phyloP scores from a whole-genome alignment of 2,113 vertebrate genomes.

The Campylomormyrus tamandua region DNA sequence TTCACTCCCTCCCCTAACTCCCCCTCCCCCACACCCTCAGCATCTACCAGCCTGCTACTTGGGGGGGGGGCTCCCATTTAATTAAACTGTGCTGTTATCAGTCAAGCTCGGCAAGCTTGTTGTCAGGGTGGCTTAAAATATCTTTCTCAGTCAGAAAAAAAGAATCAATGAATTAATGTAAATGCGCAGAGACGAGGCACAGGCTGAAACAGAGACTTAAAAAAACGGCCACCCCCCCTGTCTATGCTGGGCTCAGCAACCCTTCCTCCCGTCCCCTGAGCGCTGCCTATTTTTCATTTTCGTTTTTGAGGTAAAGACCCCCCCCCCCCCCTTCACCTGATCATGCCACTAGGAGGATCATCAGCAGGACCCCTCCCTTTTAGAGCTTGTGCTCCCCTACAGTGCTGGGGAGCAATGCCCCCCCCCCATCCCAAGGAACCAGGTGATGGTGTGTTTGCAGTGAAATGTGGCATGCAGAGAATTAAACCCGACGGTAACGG shows the following conservation, averaged over 20 bases:
- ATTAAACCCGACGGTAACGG: background rate
- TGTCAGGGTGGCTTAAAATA: slow-evolving; percentile 6
- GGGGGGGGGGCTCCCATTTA: background rate
- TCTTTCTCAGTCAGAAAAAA: background rate
- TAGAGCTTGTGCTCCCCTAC: background rate
- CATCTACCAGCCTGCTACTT: background rate
- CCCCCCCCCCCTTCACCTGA: background rate
- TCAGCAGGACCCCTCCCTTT: background rate
- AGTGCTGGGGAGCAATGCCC: background rate
- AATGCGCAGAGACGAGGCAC: background rate
- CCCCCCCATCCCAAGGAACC: background rate
- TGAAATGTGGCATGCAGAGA: background rate
- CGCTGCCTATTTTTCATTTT: background rate
- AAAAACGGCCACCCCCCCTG: background rate
- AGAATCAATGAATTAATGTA: background rate
- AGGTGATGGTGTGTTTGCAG: background rate
- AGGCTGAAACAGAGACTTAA: background rate
- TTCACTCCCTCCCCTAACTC: background rate
- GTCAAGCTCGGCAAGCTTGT: background rate
- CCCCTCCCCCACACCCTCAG: background rate
- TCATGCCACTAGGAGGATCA: background rate
- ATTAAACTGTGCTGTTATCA: background rate
- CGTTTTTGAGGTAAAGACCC: background rate
- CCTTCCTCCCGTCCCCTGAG: background rate
- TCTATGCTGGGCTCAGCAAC: background rate